These are phyloP conservation scores for Argopecten irradians DNA, from an alignment of 1,140 invertebrate species.

Conservation along the genomic window DNA sequence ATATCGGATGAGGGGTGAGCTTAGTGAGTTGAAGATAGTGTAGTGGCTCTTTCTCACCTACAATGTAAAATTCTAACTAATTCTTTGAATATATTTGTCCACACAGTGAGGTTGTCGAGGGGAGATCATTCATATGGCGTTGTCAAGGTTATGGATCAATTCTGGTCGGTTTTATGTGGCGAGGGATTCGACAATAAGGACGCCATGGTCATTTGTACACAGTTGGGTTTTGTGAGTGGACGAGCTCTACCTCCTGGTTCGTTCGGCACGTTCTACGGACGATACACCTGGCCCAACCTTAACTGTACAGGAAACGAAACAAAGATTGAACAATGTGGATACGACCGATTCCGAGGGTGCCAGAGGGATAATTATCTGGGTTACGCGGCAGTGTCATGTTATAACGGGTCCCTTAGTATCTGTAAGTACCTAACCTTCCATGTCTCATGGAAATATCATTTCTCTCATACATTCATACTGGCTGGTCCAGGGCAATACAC, in stretches of 20 bases:
- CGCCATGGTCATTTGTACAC: conserved; percentile 60
- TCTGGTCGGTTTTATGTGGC: conserved; percentile 62
- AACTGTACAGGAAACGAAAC: conserved; percentile 61
- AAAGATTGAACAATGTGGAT: conserved; percentile 59
- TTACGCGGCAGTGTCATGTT: conserved; percentile 68
- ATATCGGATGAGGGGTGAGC: no score
- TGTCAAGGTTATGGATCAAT: conserved; percentile 58
- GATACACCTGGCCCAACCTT: conserved; percentile 58
- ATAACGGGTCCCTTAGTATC: conserved; percentile 59
- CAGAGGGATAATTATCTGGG: conserved; percentile 56
- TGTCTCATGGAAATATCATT: background rate
- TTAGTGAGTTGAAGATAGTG: no score
- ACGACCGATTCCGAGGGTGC: conserved; percentile 55
- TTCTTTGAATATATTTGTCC: background rate
- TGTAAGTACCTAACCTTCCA: conserved; percentile 43
- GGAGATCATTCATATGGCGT: conserved; percentile 67
- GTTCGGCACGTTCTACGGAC: conserved; percentile 60
- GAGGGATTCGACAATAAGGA: conserved; percentile 60
- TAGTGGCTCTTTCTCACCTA: no score
- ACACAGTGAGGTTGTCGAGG: conserved; percentile 55
- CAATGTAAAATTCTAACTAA: no score
- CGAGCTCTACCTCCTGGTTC: conserved; percentile 58
- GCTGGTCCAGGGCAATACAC: no score
- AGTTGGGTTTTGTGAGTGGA: conserved; percentile 64
- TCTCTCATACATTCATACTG: background rate